Conservation (phyloP, 2,113 vertebrate genomes). For the Cyrtonyx montezumae region DNA sequence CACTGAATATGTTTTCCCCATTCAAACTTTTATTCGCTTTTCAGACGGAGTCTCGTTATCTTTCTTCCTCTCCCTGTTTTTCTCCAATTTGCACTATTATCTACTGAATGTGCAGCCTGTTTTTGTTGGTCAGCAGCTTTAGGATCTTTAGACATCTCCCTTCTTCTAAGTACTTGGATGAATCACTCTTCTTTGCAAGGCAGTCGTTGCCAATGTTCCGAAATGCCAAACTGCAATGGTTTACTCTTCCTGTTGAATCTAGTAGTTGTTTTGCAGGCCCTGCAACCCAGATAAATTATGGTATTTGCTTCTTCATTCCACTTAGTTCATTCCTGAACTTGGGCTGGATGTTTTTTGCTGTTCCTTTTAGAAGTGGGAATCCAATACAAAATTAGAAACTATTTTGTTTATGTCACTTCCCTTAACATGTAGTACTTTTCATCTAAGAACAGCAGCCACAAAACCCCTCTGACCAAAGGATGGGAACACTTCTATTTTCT, state of each 20-base stretch:
- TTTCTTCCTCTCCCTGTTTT: not conserved
- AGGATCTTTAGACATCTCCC: not conserved
- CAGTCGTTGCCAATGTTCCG: not conserved
- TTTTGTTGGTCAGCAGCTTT: constrained; percentile 3
- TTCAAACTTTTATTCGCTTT: not conserved
- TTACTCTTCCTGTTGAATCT: not conserved
- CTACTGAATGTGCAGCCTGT: not conserved
- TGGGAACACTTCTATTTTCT: not conserved
- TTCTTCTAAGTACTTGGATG: not conserved
- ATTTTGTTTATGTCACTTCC: not conserved
- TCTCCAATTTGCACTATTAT: not conserved
- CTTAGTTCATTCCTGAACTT: not conserved
- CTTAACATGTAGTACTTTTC: not conserved
- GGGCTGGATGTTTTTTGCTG: not conserved
- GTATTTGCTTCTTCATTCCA: not conserved
- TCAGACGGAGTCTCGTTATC: not conserved
- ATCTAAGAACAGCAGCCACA: not conserved
- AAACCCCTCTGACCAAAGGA: not conserved
- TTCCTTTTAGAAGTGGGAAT: not conserved
- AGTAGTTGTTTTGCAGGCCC: not conserved
- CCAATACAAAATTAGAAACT: not conserved
- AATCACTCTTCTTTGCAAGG: not conserved
- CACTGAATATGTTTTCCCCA: not conserved
- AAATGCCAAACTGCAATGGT: not conserved
- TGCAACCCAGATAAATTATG: not conserved